Evolutionary conservation across 2,113 vertebrate genomes (phyloP).

Genomic region (Elephantulus edwardii): DNA sequence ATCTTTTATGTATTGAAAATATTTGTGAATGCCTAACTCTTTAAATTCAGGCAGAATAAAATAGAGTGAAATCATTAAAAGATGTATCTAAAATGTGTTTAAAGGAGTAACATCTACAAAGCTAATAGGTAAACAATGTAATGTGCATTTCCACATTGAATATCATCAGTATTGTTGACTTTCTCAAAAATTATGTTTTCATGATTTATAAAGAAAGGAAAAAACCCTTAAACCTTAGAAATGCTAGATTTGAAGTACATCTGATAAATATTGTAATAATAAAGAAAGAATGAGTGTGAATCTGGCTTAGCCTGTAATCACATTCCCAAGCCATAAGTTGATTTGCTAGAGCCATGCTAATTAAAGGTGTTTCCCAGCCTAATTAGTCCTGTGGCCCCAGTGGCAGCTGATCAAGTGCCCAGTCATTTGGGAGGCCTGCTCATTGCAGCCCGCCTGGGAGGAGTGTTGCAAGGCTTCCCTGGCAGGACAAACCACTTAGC

Average conservation of each 20-base stretch:
- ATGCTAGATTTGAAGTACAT: conserved; percentile 35
- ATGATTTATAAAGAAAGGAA: background rate
- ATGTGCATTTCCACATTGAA: background rate
- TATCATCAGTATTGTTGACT: background rate
- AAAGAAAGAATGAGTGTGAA: conserved; percentile 3
- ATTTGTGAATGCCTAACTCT: conserved; percentile 3
- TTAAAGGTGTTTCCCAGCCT: conserved; percentile 65
- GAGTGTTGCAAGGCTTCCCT: background rate
- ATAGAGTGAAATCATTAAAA: conserved; percentile 37
- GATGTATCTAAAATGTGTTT: background rate
- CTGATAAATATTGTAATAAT: background rate
- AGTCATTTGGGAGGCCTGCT: conserved; percentile 40
- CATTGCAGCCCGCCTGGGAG: background rate
- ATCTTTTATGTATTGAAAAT: conserved; percentile 37
- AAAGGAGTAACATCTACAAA: conserved; percentile 25
- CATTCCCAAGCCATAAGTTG: conserved; percentile 40
- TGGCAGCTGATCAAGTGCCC: background rate
- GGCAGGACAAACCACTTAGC: background rate
- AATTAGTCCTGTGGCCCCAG: conserved; percentile 55
- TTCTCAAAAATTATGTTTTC: conserved; percentile 24
- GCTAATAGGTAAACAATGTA: background rate
- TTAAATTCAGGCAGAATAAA: conserved; percentile 27
- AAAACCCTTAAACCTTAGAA: background rate
- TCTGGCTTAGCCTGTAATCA: conserved; percentile 36
- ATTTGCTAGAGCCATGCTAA: conserved; percentile 54